These are phyloP conservation scores for Coryphaenoides rupestris DNA, from an alignment of 2,113 vertebrate genomes.

Conservation along the genomic window DNA sequence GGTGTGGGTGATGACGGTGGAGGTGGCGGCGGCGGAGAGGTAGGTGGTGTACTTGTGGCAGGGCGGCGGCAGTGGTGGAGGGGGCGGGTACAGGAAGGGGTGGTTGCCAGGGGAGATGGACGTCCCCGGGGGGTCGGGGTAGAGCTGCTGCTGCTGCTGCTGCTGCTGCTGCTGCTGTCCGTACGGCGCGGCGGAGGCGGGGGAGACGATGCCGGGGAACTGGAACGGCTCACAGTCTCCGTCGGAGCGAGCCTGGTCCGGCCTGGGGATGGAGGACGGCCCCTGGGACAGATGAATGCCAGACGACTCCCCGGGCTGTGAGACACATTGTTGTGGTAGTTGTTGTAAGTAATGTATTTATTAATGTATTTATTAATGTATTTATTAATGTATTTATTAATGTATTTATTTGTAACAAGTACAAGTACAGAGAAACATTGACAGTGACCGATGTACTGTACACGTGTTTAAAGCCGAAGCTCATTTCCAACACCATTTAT, in stretches of 20 bases:
- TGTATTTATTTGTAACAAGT: too few species aligned
- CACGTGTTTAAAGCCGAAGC: too few species aligned
- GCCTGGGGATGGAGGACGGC: constrained; percentile 41
- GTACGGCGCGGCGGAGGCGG: neutral
- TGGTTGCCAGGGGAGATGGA: constrained; percentile 27
- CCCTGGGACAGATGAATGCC: constrained; percentile 27
- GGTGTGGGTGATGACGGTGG: constrained; percentile 74
- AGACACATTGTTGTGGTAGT: neutral
- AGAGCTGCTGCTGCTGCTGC: constrained; percentile 38
- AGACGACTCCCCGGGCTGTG: too few species aligned
- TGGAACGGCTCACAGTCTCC: constrained; percentile 57
- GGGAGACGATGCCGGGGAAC: constrained; percentile 40
- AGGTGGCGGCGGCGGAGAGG: constrained; percentile 37
- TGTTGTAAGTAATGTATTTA: neutral
- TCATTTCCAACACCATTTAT: too few species aligned
- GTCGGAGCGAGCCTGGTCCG: constrained; percentile 41
- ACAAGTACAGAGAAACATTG: too few species aligned
- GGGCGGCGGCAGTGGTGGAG: constrained; percentile 19
- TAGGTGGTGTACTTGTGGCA: constrained; percentile 66
- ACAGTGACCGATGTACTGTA: too few species aligned
- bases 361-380: too few species aligned
- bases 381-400: too few species aligned
- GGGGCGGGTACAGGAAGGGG: constrained; percentile 53
- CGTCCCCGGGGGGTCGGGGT: constrained; percentile 36
- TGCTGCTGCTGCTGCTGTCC: constrained; percentile 39